Base-by-base conservation (phyloP, 2,113 vertebrate species). In the Nibea albiflora region DNA sequence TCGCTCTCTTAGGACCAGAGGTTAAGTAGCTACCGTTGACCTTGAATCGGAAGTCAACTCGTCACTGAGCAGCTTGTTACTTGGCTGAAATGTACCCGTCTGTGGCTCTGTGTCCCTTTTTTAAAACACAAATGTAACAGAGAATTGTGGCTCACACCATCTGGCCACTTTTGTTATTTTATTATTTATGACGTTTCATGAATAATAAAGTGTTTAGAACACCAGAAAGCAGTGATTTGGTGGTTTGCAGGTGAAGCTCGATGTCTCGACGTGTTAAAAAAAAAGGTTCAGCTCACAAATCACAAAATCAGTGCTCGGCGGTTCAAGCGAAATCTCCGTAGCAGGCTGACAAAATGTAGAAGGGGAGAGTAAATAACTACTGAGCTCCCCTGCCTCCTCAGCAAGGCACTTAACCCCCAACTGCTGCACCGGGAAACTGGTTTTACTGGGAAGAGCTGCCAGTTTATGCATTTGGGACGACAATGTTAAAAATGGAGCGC, bases 11-110 rank as follows among this genome's bases (percentile, higher is more conserved):
- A 26, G 35, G 66, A 77, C 53, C 78, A 58, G 81, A 80, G 78
- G 80, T 86, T 82, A 86, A 73, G 76, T 73, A 77, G 80, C 73
- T 78, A 75, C 81, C 53, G 79, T 68, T 76, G 79, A 86, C 80
- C 81, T 76, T 39, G 19, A 68, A 28, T 19, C 66, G 66, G 75
- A 73, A 61, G 61, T 57, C 58, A 63, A 22, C 73, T 61, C 42
- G 20, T 66, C 76, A 65, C 50, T 28, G 69, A 54, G 72, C 85
- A 76, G 83, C 35, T 77, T 67, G 70, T 60, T 58, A 49, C 78
- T 72, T 74, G 72, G 75, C 58, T 68, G 61, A 65, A 39, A 72
- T 14, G 61, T 74, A 28, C 49, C 73, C 54, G 9, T 63, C 50
- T 74, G 42, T 73, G 60, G 24, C 50, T 65, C 35, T 22, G 31